Percentiles rank a stretch among this genome's conserved stretches.
These are phyloP conservation scores for Meloidogyne chitwoodi DNA, from an alignment of 1,140 invertebrate genomes.

Conservation along the genomic window DNA sequence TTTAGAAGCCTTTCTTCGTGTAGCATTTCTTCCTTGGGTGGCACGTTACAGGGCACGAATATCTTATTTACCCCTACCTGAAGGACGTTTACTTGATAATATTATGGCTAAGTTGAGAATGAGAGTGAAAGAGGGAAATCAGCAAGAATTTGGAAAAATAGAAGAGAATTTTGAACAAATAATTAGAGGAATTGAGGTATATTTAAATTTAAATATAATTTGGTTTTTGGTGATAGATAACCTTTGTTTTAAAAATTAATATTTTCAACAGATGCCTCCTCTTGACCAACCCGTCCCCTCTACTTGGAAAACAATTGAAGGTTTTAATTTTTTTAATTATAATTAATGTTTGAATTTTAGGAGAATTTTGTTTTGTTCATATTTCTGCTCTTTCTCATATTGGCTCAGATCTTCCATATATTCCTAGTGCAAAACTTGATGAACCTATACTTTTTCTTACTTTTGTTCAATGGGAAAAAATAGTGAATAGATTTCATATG, in stretches of 20 bases:
- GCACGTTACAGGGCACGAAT: conserved; percentile 41
- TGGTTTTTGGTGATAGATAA: background rate
- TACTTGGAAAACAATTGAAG: conserved; percentile 45
- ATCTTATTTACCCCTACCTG: conserved; percentile 45
- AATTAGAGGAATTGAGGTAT: background rate
- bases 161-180: conserved; percentile 23
- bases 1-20: conserved; percentile 48
- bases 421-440: conserved; percentile 42
- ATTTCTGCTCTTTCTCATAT: conserved; percentile 45
- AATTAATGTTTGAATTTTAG: background rate
- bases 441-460: conserved; percentile 45
- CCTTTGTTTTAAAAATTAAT: no score
- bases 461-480: conserved; percentile 44
- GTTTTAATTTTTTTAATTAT: conserved; percentile 19
- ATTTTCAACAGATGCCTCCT: conserved; percentile 26
- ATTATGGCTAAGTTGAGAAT: conserved; percentile 36
- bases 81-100: conserved; percentile 28
- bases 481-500: conserved; percentile 44
- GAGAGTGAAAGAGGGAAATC: conserved; percentile 9
- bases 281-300: conserved; percentile 42
- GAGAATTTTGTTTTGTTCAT: conserved; percentile 36
- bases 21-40: conserved; percentile 45
- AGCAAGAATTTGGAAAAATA: background rate
- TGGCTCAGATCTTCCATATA: conserved; percentile 45
- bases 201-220: background rate